phyloP scores from a whole-genome alignment of 2,113 vertebrate genomes.

The Acrocephalus kingi region DNA sequence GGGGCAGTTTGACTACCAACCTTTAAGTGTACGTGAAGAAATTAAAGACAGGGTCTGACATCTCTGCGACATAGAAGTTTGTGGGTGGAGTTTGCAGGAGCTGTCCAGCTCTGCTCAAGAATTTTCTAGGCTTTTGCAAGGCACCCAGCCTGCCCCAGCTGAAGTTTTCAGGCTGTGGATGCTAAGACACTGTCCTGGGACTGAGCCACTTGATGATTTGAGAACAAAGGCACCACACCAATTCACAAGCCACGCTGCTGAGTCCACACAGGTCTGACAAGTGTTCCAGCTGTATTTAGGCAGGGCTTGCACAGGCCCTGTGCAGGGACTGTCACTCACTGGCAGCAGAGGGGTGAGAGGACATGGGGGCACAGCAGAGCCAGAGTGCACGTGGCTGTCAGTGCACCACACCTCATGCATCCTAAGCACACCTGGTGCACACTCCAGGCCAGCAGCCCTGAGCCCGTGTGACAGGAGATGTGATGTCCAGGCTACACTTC shows the following conservation, averaged over 20 bases:
- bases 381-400: fast-evolving
- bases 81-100: not conserved
- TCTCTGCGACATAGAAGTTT: fast-evolving
- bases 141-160: not conserved
- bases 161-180: not conserved
- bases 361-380: fast-evolving
- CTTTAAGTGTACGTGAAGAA: not conserved
- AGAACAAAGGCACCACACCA: not conserved
- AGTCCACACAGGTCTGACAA: not conserved
- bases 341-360: not conserved
- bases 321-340: not conserved
- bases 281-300: not conserved
- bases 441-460: not conserved
- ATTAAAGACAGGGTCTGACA: not conserved
- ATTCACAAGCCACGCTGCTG: not conserved
- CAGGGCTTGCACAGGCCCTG: not conserved
- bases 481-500: not conserved
- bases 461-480: not conserved
- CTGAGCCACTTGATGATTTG: not conserved
- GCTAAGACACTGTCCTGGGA: not conserved
- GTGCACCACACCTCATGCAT: not conserved
- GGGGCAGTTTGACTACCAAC: not conserved
- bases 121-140: not conserved
- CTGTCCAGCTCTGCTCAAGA: not conserved
- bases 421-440: not conserved